Conservation (phyloP, 2,888 invertebrate genomes). For the Drosophila parthenogenetica region DNA sequence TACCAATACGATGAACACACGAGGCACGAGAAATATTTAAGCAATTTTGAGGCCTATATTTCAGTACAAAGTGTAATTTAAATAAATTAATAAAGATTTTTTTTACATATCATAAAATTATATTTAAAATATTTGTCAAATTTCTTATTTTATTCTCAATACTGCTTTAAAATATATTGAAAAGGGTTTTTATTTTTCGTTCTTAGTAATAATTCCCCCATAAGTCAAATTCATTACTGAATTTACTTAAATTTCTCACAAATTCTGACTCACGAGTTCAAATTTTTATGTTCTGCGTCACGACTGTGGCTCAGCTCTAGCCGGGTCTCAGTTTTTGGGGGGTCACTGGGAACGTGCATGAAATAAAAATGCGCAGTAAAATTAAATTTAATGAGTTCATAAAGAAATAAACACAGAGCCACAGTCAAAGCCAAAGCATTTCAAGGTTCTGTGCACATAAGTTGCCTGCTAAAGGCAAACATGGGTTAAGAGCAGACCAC, state of each 20-base stretch:
- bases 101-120: too few species aligned
- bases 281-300: neutral
- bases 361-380: constrained; percentile 69
- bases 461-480: constrained; percentile 33
- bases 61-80: too few species aligned
- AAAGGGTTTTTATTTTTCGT: too few species aligned
- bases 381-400: constrained; percentile 77
- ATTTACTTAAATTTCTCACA: neutral
- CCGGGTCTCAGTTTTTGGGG: constrained; percentile 17
- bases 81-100: too few species aligned
- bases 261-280: neutral
- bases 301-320: constrained; percentile 10
- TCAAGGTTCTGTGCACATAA: constrained; percentile 74
- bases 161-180: too few species aligned
- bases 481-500: constrained; percentile 37
- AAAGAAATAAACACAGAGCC: constrained; percentile 55
- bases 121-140: too few species aligned
- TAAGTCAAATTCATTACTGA: too few species aligned
- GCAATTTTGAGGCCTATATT: too few species aligned
- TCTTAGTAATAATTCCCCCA: too few species aligned
- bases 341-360: constrained; percentile 57
- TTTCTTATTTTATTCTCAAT: too few species aligned
- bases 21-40: neutral
- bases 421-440: constrained; percentile 47
- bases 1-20: neutral